Evolutionary conservation across 2,797 vertebrate genomes (phyloP), one percentile per base, ranked within the genome.

Genomic region (Phylloscopus collybita): DNA sequence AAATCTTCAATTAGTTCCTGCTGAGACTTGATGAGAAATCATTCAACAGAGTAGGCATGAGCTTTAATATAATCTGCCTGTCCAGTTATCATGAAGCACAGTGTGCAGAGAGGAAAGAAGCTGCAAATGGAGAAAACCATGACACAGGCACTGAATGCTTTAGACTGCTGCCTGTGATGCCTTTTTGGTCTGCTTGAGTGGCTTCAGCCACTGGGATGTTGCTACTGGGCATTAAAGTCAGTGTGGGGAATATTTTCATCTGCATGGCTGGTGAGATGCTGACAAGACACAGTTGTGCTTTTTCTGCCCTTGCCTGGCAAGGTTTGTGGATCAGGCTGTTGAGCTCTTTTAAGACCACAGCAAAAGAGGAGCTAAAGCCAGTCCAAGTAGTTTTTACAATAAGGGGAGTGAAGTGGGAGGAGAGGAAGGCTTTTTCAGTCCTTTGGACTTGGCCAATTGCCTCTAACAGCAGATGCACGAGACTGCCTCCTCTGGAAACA

Each of bases 1-100:
- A 90, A 93, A 93, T 94, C 92, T 96, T 93, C 95, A 92, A 80
- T 95, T 96, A 95, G 60, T 53, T 95, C 93, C 92, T 17, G 8
- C 93, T 94, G 94, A 93, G 93, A 66, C 70, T 90, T 94, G 91
- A 92, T 95, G 89, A 94, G 85, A 86, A 96, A 81, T 94, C 49
- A 70, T 97, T 91, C 92, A 73, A 93, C 79, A 91, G 92, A 72
- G 51, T 80, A 64, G 54, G 56, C 45, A 26, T 18, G 89, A 88
- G 51, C 70, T 90, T 92, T 73, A 83, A 62, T 67, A 53, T 66
- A 45, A 90, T 71, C 90, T 88, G 78, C 80, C 60, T 66, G 91
- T 56, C 80, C 90, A 40, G 88, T 71, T 92, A 66, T 26, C 66
- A 3, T 27, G 76, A 95, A 86, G 45, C 1, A 5, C 16, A 69